Base-by-base conservation (phyloP, 2,888 invertebrate species). In the Chrysodeixis includens region DNA sequence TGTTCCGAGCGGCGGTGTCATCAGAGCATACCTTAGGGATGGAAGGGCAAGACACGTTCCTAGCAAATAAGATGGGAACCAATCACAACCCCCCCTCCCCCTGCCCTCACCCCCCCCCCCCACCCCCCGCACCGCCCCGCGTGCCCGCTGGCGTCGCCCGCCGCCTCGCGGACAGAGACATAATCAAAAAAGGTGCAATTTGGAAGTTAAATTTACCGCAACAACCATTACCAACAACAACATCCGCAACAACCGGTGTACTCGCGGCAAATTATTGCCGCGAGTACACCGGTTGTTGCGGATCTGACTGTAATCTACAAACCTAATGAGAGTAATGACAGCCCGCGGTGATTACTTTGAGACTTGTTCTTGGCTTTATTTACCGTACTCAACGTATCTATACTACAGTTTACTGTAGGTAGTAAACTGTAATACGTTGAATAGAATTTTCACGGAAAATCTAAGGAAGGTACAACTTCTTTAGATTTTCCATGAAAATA, bases 181-280 rank as follows among this genome's bases (percentile, higher is more conserved):
- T 46, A 18, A 49, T 49, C 46, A 49, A 49, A 49, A 49, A 49
- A 49, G 20, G 46, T 20, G 18, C 46, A 49, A 49, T 49, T 49
- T 49, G 46, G 46, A 49, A 49, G 46, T 49, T 18, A 49, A 49
- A 49, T 49, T 49, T 49, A n/a, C n/a, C n/a, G n/a, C n/a, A n/a
- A n/a, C n/a, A n/a, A n/a, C n/a, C n/a, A n/a, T n/a, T n/a, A n/a
- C n/a, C n/a, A n/a, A n/a, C n/a, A n/a, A n/a, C n/a, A n/a, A n/a
- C n/a, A 30, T 30, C 30, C 35, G 12, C 35, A 35, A 46, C 46
- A 46, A 8, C 8, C 46, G 8, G 44, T 8, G 16, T 16, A 0
- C 46, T 2, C 1, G 7, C 7, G 8, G n/a, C 16, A 16, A 46
- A 46, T 46, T 46, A n/a, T 49, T 20, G 18, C 16, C 10, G 9